phyloP scores from a whole-genome alignment of 2,113 vertebrate genomes.

The Zosterops pallidus region DNA sequence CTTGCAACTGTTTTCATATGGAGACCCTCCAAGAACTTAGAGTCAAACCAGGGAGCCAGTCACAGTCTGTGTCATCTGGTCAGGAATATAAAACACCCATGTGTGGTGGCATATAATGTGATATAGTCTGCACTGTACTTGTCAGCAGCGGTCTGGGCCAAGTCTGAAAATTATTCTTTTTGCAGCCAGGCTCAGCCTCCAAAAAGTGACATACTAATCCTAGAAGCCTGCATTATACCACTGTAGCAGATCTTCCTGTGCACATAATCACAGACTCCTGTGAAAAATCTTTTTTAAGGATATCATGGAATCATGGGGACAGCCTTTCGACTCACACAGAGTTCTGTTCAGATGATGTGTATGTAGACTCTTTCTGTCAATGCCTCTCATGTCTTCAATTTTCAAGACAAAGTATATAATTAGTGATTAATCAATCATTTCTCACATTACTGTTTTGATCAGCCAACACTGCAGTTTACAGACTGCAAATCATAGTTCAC shows the following conservation, averaged over 20 bases:
- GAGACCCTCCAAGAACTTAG: background rate
- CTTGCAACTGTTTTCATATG: background rate
- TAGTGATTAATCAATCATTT: background rate
- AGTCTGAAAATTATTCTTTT: background rate
- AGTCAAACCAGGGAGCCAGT: background rate
- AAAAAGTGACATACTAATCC: background rate
- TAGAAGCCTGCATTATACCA: background rate
- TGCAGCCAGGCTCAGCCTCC: background rate
- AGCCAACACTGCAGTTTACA: background rate
- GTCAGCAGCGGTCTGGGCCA: background rate
- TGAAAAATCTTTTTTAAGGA: background rate
- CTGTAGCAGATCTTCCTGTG: background rate
- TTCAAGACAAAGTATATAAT: background rate
- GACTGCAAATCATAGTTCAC: background rate
- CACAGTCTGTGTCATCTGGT: background rate
- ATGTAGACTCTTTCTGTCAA: background rate
- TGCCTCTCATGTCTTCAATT: background rate
- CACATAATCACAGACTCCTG: background rate
- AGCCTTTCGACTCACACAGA: background rate
- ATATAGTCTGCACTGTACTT: background rate
- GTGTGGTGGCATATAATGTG: background rate
- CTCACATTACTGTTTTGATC: background rate
- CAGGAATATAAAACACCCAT: background rate
- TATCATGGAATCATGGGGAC: background rate
- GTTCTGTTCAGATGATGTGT: accelerated